Conservation (phyloP, 2,113 vertebrate species). For the Brachirus orientalis region DNA sequence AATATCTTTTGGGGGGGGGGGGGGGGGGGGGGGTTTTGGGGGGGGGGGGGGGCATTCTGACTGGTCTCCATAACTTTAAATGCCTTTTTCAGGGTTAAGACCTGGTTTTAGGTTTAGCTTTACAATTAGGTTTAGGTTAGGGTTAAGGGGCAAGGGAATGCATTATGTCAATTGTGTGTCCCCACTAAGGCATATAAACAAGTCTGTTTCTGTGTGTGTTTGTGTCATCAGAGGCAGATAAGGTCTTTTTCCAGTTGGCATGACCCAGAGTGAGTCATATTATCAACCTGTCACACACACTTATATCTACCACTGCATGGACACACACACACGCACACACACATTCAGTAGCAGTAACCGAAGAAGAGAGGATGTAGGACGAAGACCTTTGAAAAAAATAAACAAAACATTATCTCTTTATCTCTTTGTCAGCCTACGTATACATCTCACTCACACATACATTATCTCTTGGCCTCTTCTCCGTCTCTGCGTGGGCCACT, state of each 20-base stretch:
- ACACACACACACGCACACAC: slow-evolving; percentile 6
- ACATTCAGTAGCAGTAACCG: too few relatives aligned
- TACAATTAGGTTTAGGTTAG: too few relatives aligned
- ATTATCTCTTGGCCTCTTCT: not conserved
- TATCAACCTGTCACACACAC: slow-evolving; percentile 79
- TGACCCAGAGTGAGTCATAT: slow-evolving; percentile 72
- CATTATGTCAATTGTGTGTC: too few relatives aligned
- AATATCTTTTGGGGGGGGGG: too few relatives aligned
- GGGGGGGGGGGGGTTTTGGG: too few relatives aligned
- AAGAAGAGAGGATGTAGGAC: not conserved
- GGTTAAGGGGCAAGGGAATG: too few relatives aligned
- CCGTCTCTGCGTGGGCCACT: slow-evolving; percentile 4
- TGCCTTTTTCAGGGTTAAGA: too few relatives aligned
- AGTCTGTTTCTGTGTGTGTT: slow-evolving; percentile 20
- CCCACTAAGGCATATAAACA: not conserved
- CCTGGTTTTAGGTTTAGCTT: too few relatives aligned
- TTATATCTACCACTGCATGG: slow-evolving; percentile 44
- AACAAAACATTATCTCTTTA: slow-evolving; percentile 1
- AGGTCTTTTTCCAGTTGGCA: slow-evolving; percentile 50
- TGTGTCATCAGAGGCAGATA: slow-evolving; percentile 61
- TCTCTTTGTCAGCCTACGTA: not conserved
- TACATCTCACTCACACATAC: slow-evolving; percentile 2
- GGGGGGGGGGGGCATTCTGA: too few relatives aligned
- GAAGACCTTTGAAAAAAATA: not conserved
- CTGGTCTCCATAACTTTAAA: too few relatives aligned